Percentiles rank a stretch among this genome's conserved stretches.
Evolutionary conservation across 2,888 invertebrate species (phyloP).

Genomic region (Clanis bilineata): DNA sequence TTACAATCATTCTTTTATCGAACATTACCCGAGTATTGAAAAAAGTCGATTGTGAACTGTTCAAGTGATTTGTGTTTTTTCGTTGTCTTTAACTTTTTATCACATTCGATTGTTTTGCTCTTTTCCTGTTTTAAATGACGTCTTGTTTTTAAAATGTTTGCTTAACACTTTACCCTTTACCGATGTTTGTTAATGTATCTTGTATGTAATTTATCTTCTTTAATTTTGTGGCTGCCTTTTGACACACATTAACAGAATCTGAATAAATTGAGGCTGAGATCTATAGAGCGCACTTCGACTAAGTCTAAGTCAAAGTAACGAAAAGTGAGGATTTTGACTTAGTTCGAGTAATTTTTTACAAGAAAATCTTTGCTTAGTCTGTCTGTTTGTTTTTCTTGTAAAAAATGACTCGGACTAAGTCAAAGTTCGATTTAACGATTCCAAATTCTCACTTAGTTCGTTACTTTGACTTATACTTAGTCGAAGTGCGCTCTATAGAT

Average conservation of each 20-base stretch:
- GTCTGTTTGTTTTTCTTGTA: too few species aligned
- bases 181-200: background rate
- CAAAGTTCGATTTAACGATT: too few species aligned
- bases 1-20: conserved; percentile 43
- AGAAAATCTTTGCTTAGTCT: too few species aligned
- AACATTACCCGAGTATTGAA: conserved; percentile 47
- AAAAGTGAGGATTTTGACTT: too few species aligned
- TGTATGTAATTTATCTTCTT: background rate
- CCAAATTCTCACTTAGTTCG: too few species aligned
- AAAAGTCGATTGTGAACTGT: conserved; percentile 33
- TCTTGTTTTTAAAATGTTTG: conserved; percentile 24
- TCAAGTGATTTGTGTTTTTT: conserved; percentile 15
- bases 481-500: too few species aligned
- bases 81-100: background rate
- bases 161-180: background rate
- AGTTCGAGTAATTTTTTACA: too few species aligned
- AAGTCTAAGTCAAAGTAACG: too few species aligned
- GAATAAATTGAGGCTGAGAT: too few species aligned
- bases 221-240: background rate
- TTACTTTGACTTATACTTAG: too few species aligned
- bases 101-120: background rate
- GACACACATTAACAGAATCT: background rate
- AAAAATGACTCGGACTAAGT: too few species aligned
- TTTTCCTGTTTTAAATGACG: background rate
- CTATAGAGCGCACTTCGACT: too few species aligned